Conservation (phyloP, 2,113 vertebrate species). For the Miniopterus natalensis region DNA sequence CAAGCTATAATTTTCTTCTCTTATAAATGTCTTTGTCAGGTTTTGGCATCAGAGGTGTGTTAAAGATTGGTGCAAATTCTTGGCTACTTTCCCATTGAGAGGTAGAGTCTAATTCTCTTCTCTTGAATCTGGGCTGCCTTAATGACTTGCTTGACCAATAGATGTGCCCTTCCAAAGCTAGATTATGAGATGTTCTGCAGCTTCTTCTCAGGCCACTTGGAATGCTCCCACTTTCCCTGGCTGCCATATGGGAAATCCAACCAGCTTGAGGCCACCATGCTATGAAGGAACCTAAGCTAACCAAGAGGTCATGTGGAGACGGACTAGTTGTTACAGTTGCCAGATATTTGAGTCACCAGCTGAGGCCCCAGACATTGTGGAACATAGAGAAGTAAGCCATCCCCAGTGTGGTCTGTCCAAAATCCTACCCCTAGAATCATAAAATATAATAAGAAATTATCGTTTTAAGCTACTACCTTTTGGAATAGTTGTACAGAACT, state of each 20-base stretch:
- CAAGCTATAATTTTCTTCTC: conserved; percentile 46
- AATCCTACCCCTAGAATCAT: not conserved
- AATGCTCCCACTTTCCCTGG: not conserved
- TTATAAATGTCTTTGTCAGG: conserved; percentile 14
- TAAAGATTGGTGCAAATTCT: not conserved
- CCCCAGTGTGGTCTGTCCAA: not conserved
- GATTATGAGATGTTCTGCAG: not conserved
- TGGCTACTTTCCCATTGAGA: not conserved
- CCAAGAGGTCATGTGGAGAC: not conserved
- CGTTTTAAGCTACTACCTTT: conserved; percentile 28
- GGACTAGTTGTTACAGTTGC: not conserved
- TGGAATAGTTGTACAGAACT: conserved; percentile 15
- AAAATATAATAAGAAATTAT: not conserved
- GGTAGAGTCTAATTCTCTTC: not conserved
- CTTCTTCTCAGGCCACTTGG: not conserved
- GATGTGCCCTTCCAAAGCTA: not conserved
- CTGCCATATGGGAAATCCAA: not conserved
- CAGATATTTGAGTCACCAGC: not conserved
- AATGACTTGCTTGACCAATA: not conserved
- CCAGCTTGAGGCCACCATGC: not conserved
- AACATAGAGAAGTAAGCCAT: not conserved
- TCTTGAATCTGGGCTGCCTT: not conserved
- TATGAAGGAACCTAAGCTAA: not conserved
- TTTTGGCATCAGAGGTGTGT: conserved; percentile 1
- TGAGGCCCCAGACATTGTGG: not conserved